phyloP scores from a whole-genome alignment of 2,797 vertebrate species.

The Saxicola maurus region DNA sequence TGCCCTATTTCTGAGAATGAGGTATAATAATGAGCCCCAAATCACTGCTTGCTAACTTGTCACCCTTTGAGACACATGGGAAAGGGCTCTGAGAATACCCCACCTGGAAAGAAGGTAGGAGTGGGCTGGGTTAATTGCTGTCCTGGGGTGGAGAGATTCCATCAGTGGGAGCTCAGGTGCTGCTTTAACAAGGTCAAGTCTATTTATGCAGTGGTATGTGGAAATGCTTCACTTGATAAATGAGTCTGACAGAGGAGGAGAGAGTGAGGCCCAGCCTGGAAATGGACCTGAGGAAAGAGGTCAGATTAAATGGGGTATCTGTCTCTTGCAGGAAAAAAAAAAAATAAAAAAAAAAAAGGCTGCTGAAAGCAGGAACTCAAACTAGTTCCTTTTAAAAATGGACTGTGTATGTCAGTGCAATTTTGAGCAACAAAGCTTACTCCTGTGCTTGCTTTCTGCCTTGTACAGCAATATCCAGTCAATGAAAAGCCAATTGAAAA shows the following conservation, averaged over 20 bases:
- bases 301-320: conserved; percentile 34
- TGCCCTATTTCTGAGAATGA: background rate
- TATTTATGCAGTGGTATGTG: conserved; percentile 24
- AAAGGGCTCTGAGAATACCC: background rate
- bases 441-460: conserved; percentile 37
- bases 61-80: accelerated
- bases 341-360: background rate
- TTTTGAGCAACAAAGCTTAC: conserved; percentile 34
- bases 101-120: background rate
- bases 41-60: background rate
- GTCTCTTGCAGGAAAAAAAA: background rate
- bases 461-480: conserved; percentile 43
- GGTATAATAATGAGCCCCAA: background rate
- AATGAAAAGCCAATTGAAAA: conserved; percentile 11
- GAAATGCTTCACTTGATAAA: conserved; percentile 47
- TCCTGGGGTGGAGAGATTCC: background rate
- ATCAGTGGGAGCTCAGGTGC: conserved; percentile 34
- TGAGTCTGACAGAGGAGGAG: conserved; percentile 18
- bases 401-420: background rate
- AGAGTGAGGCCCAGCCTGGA: conserved; percentile 26
- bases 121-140: background rate
- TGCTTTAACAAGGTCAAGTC: conserved; percentile 47
- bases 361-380: conserved; percentile 42
- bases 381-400: conserved; percentile 47
- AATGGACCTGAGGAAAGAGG: conserved; percentile 23